phyloP scores from a whole-genome alignment of 1,140 invertebrate genomes.

The Pogonomyrmex barbatus region DNA sequence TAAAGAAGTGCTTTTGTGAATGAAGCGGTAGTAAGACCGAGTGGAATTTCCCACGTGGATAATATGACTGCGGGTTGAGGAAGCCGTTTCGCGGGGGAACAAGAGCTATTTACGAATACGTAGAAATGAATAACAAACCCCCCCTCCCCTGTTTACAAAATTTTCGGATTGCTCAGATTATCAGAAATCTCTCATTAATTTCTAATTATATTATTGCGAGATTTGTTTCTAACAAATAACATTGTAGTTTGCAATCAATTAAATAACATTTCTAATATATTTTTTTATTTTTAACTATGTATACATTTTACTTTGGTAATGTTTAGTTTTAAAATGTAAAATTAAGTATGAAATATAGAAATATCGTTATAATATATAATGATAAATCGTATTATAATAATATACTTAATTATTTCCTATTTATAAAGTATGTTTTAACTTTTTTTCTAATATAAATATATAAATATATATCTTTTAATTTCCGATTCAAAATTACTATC shows the following conservation, averaged over 20 bases:
- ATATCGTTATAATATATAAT: no score
- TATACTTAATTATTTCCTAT: neutral
- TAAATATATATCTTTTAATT: neutral
- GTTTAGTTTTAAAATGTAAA: constrained; percentile 1
- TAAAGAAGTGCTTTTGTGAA: constrained; percentile 47
- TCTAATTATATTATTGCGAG: constrained; percentile 68
- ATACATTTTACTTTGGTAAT: neutral
- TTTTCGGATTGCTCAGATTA: constrained; percentile 74
- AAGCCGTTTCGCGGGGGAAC: constrained; percentile 63
- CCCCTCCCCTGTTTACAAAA: constrained; percentile 67
- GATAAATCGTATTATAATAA: no score
- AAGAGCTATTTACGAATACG: constrained; percentile 59
- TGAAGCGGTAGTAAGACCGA: constrained; percentile 64
- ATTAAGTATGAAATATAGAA: neutral
- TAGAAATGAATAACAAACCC: constrained; percentile 70
- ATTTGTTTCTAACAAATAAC: neutral
- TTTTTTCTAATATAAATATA: neutral
- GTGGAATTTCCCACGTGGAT: constrained; percentile 84
- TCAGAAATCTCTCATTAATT: constrained; percentile 69
- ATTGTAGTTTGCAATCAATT: neutral
- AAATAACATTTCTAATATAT: neutral
- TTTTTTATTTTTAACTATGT: no score
- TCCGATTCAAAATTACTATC: neutral
- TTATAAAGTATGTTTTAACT: neutral
- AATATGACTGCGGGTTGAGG: constrained; percentile 82